phyloP scores from a whole-genome alignment of 53 echinoderm and acorn worm genomes.

The Holothuria leucospilota region DNA sequence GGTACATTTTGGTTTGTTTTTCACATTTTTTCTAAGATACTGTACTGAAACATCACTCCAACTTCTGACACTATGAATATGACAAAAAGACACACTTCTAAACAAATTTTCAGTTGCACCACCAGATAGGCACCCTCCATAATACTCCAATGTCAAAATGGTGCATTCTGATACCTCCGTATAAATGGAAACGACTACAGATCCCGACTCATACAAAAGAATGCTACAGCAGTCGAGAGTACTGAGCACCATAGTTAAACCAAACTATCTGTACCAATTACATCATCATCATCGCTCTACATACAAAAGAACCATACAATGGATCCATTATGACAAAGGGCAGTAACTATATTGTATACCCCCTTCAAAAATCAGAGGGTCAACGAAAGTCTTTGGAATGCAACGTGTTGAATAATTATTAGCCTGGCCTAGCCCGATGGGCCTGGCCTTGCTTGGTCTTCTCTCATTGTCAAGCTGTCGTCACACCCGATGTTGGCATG shows the following conservation, averaged over 20 bases:
- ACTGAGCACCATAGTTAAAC: no score
- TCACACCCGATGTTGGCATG: slow-evolving; percentile 80
- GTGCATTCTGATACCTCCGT: background rate
- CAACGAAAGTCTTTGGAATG: slow-evolving; percentile 75
- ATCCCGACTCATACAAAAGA: no score
- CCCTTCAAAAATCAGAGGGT: slow-evolving; percentile 52
- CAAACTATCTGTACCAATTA: no score
- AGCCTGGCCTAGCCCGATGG: slow-evolving; percentile 27
- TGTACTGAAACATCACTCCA: slow-evolving; percentile 7
- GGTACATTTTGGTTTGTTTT: slow-evolving; percentile 1
- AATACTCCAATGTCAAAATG: slow-evolving; percentile 6
- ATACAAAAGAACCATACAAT: slow-evolving; percentile 21
- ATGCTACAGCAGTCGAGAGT: no score
- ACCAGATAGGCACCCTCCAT: slow-evolving; percentile 40
- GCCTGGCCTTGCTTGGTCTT: background rate
- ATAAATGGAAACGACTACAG: background rate
- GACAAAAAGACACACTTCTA: background rate
- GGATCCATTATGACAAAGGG: slow-evolving; percentile 25
- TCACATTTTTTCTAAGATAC: slow-evolving; percentile 9
- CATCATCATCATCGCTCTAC: no score
- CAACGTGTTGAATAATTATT: slow-evolving; percentile 55
- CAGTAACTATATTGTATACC: slow-evolving; percentile 58
- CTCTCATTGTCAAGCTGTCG: slow-evolving; percentile 51
- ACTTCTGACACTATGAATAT: slow-evolving; percentile 21
- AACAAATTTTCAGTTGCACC: slow-evolving; percentile 12